A percentile compares a stretch with the other conserved stretches of the same genome.
These are phyloP conservation scores for Netelia inedita DNA, from an alignment of 2,888 invertebrate genomes.

Conservation along the genomic window DNA sequence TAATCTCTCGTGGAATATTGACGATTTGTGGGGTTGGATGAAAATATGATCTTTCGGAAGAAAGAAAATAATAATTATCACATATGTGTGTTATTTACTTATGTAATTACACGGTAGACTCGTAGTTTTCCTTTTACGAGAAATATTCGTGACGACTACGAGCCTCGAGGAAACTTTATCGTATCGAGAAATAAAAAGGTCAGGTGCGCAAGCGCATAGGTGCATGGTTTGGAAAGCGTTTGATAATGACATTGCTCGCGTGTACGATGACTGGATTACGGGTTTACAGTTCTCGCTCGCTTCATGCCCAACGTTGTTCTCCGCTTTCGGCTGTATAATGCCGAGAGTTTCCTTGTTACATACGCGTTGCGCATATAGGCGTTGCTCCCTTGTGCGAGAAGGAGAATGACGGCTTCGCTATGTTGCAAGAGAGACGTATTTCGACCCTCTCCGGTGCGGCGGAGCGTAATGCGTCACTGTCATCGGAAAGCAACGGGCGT, in stretches of 20 bases:
- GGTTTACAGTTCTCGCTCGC: slow-evolving; percentile 45
- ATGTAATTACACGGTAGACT: slow-evolving; percentile 2
- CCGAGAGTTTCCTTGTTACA: neutral
- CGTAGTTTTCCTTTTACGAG: neutral
- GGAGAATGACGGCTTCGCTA: slow-evolving; percentile 11
- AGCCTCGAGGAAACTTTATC: neutral
- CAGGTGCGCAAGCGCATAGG: neutral
- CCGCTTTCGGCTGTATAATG: neutral
- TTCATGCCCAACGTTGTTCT: slow-evolving; percentile 4
- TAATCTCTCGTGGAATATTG: no score
- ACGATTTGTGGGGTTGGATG: no score
- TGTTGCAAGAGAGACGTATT: slow-evolving; percentile 18
- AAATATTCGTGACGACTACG: neutral
- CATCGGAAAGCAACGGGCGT: slow-evolving; percentile 77
- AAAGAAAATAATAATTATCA: neutral
- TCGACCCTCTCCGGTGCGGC: slow-evolving; percentile 7
- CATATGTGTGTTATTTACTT: neutral
- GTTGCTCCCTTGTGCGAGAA: neutral
- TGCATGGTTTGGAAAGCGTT: neutral
- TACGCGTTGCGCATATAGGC: neutral
- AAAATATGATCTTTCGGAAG: no score
- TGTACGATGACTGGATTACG: slow-evolving; percentile 81
- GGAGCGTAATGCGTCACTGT: slow-evolving; percentile 82
- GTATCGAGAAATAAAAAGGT: neutral
- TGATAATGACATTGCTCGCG: slow-evolving; percentile 78